These are phyloP conservation scores for Cavia porcellus DNA, from an alignment of 2,113 vertebrate species.

Conservation along the genomic window DNA sequence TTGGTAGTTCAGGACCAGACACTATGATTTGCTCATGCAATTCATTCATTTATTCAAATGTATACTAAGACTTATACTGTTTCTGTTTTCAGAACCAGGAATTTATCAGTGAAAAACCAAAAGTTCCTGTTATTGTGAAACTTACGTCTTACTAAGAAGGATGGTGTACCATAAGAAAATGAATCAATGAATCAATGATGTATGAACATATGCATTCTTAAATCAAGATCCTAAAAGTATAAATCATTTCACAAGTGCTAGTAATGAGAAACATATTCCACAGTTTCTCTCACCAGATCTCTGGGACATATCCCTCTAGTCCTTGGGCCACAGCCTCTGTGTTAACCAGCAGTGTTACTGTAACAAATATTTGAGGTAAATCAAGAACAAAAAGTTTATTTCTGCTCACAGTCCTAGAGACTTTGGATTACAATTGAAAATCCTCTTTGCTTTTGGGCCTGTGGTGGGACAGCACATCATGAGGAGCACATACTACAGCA, in stretches of 20 bases:
- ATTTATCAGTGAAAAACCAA: slow-evolving; percentile 1
- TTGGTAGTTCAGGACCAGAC: not conserved
- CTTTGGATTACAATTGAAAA: not conserved
- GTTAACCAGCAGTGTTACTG: not conserved
- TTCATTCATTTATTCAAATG: slow-evolving; percentile 33
- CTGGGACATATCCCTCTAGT: not conserved
- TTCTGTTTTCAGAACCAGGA: not conserved
- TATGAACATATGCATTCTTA: not conserved
- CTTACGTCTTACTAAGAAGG: not conserved
- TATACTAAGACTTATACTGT: not conserved
- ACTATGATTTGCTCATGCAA: slow-evolving; percentile 44
- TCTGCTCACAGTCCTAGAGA: not conserved
- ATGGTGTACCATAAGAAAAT: not conserved
- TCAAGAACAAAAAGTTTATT: not conserved
- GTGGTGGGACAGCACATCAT: no score
- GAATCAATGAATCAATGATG: not conserved
- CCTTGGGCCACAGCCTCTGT: not conserved
- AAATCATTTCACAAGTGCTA: not conserved
- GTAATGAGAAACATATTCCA: not conserved
- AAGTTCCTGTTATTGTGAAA: not conserved
- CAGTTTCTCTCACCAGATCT: not conserved
- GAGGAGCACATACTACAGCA: accelerated
- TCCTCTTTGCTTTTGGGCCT: not conserved
- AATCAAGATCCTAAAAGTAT: not conserved
- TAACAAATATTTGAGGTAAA: not conserved